phyloP scores from a whole-genome alignment of 2,888 invertebrate genomes.

The Ischnura elegans region DNA sequence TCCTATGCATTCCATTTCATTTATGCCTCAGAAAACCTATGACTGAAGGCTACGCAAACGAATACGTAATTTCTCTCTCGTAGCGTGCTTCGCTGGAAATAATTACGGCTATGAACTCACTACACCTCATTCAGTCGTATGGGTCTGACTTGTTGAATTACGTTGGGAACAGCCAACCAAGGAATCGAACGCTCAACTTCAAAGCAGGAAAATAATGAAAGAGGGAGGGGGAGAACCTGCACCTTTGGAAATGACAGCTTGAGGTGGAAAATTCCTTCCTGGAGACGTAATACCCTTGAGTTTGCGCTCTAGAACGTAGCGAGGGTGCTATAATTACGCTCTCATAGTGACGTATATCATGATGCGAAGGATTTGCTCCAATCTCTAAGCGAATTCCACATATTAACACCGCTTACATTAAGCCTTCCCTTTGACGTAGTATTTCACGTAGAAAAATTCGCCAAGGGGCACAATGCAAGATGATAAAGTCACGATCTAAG shows the following conservation, averaged over 20 bases:
- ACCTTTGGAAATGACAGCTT: not conserved
- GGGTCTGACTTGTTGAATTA: no score
- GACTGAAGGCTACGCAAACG: not conserved
- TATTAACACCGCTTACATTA: not conserved
- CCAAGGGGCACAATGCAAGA: no score
- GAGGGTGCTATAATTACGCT: not conserved
- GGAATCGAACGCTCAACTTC: not conserved
- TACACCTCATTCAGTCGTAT: no score
- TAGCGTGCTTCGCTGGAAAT: not conserved
- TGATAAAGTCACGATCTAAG: no score
- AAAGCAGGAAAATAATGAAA: not conserved
- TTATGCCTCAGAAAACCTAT: not conserved
- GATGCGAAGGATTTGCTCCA: not conserved
- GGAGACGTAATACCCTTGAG: no score
- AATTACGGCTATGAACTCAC: not conserved
- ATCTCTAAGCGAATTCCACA: not conserved
- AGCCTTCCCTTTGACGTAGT: no score
- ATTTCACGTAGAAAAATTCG: no score
- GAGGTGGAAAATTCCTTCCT: not conserved
- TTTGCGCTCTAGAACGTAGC: no score
- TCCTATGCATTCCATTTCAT: not conserved
- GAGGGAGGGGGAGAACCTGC: not conserved
- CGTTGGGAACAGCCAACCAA: not conserved
- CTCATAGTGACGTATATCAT: not conserved
- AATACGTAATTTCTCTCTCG: not conserved